Percentiles rank a stretch among this genome's conserved stretches.
Conservation (phyloP, 2,888 invertebrate genomes). For the Hypercompe scribonia region DNA sequence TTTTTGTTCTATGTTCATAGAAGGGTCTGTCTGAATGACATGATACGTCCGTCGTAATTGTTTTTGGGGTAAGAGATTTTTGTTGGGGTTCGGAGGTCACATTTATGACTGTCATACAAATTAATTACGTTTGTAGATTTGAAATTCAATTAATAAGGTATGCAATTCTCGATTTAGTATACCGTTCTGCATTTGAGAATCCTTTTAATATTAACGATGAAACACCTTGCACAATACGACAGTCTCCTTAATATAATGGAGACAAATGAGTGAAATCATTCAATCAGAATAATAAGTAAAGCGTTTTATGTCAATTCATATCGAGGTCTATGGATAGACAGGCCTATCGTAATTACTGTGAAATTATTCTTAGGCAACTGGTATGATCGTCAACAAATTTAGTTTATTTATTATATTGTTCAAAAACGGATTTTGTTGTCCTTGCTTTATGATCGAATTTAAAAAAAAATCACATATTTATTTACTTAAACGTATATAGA, state of each 20-base stretch:
- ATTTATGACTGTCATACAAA: neutral
- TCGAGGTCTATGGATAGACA: conserved; percentile 63
- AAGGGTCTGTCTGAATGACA: no score
- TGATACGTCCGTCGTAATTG: no score
- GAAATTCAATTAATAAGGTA: neutral
- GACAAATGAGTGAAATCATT: conserved; percentile 38
- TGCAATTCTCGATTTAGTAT: neutral
- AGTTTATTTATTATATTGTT: neutral
- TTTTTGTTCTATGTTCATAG: no score
- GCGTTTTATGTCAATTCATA: conserved; percentile 57
- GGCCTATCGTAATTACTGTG: conserved; percentile 72
- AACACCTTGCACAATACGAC: conserved; percentile 20
- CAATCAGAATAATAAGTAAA: conserved; percentile 33
- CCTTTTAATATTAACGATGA: neutral
- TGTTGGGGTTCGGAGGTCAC: no score
- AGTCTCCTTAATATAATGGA: conserved; percentile 24
- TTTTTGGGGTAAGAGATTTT: no score
- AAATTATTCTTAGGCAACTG: conserved; percentile 74
- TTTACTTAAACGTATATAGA: neutral
- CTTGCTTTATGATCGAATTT: neutral
- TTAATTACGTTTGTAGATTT: neutral
- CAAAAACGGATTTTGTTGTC: neutral
- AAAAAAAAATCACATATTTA: neutral
- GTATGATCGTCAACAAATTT: conserved; percentile 55
- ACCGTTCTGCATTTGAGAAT: neutral